These are phyloP conservation scores for Copidosoma aretas DNA, from an alignment of 2,888 invertebrate species.

Conservation along the genomic window DNA sequence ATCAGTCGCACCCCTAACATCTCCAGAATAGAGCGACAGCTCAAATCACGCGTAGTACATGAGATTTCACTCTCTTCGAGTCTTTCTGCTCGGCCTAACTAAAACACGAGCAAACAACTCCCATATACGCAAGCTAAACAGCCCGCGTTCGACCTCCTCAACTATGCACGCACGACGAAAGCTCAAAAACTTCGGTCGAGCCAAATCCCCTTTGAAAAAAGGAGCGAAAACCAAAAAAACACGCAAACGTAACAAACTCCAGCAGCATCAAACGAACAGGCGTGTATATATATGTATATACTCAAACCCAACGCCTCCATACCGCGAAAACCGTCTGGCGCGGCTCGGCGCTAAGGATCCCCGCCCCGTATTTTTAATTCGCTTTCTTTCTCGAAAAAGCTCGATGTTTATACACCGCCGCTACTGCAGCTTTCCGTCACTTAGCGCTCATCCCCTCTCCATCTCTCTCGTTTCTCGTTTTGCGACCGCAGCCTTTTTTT, in stretches of 20 bases:
- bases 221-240: not conserved
- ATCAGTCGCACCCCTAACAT: too few relatives aligned
- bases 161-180: too few relatives aligned
- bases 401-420: slow-evolving; percentile 1
- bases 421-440: slow-evolving; percentile 12
- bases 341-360: too few relatives aligned
- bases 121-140: too few relatives aligned
- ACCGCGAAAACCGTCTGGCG: slow-evolving; percentile 31
- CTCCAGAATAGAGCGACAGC: too few relatives aligned
- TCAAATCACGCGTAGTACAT: too few relatives aligned
- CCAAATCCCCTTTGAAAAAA: not conserved
- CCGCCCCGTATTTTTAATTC: slow-evolving; percentile 31
- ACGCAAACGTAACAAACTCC: not conserved
- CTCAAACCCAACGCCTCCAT: slow-evolving; percentile 3
- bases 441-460: not conserved
- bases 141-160: too few relatives aligned
- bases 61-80: too few relatives aligned
- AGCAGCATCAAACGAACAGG: not conserved
- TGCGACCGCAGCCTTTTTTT: not conserved
- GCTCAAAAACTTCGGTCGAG: too few relatives aligned
- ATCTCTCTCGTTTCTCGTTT: not conserved
- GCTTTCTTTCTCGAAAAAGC: slow-evolving; percentile 3
- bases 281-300: not conserved
- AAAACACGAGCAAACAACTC: too few relatives aligned
- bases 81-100: too few relatives aligned